These are phyloP conservation scores for Petaurus breviceps DNA, from an alignment of 2,113 vertebrate species.

Conservation along the genomic window DNA sequence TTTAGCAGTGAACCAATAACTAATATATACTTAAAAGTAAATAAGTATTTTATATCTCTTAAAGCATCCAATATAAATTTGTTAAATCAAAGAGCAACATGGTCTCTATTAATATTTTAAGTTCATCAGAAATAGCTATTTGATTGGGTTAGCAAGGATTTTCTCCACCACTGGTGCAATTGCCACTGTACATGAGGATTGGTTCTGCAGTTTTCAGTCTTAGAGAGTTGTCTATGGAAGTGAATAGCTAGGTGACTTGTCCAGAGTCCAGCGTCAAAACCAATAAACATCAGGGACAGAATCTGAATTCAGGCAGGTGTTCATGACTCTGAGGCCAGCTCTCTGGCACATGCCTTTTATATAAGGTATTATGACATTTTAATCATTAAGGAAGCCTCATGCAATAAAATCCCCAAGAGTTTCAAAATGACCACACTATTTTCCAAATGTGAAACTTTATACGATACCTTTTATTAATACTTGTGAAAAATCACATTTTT, in stretches of 20 bases:
- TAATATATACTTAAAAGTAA: neutral
- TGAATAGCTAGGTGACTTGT: neutral
- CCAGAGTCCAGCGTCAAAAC: neutral
- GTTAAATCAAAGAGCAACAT: neutral
- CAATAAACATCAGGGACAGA: neutral
- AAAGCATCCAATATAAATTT: neutral
- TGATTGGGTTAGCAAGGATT: neutral
- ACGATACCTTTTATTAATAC: neutral
- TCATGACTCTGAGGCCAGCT: neutral
- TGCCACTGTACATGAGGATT: neutral
- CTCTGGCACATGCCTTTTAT: neutral
- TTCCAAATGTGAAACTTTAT: neutral
- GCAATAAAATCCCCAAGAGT: neutral
- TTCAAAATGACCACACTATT: neutral
- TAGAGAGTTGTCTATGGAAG: neutral
- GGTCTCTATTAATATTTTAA: neutral
- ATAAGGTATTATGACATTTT: neutral
- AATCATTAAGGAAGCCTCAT: neutral
- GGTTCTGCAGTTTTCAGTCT: neutral
- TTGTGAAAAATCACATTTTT: neutral
- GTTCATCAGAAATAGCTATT: neutral
- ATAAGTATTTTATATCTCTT: neutral
- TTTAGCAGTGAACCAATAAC: neutral
- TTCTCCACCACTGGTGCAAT: neutral
- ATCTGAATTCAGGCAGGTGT: neutral